Evolutionary conservation across 2,113 vertebrate species (phyloP).

Genomic region (Ailuropoda melanoleuca): DNA sequence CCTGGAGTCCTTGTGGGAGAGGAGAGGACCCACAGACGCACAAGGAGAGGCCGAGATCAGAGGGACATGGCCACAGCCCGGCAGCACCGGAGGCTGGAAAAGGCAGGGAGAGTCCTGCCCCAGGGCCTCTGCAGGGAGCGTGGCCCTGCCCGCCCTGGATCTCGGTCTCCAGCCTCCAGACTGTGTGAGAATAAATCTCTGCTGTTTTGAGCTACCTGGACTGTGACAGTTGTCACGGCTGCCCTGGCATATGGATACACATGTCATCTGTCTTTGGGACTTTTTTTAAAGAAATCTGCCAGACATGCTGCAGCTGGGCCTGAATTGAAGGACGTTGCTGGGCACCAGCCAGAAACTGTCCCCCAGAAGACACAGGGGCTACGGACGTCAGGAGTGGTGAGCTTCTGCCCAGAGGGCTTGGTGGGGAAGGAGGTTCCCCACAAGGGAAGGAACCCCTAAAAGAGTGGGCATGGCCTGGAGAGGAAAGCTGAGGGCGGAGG

Average conservation of each 20-base stretch:
- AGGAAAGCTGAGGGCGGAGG: neutral
- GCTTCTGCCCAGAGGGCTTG: neutral
- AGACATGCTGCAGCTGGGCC: too few species aligned
- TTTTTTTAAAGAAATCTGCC: too few species aligned
- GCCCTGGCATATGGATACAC: neutral
- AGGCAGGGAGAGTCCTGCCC: neutral
- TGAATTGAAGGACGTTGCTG: neutral
- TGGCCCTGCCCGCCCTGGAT: neutral
- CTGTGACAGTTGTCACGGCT: accelerated
- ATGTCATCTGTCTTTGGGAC: neutral
- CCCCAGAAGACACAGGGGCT: neutral
- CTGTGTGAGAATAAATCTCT: neutral
- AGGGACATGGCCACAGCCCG: accelerated
- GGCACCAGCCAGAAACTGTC: neutral
- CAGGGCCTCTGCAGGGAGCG: neutral
- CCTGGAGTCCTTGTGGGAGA: too few species aligned
- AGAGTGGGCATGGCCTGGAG: too few species aligned
- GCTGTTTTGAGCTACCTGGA: neutral
- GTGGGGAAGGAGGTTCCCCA: neutral
- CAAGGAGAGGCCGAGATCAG: neutral
- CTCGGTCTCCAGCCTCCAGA: too few species aligned
- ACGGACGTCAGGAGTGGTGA: neutral
- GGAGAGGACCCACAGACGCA: too few species aligned
- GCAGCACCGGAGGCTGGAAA: accelerated
- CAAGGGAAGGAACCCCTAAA: neutral